Evolutionary conservation across 1,140 invertebrate species (phyloP).

Genomic region (Philaenus spumarius): DNA sequence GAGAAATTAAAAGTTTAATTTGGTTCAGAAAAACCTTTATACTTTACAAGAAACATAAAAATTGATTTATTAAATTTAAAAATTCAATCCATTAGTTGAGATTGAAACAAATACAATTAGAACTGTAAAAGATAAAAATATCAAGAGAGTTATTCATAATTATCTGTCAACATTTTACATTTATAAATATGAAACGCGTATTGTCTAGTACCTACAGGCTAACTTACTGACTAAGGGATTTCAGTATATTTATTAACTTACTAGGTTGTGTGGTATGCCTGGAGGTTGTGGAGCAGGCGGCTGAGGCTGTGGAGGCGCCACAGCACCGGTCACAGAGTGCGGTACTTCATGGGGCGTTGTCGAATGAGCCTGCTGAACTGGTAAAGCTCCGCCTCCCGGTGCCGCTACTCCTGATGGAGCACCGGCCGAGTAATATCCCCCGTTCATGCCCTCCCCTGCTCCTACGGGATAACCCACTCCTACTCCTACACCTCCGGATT

Average conservation of each 20-base stretch:
- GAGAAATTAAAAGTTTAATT: too few relatives aligned
- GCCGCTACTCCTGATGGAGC: constrained; percentile 38
- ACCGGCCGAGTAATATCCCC: constrained; percentile 53
- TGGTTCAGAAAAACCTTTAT: too few relatives aligned
- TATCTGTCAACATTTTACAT: too few relatives aligned
- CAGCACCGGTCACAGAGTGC: constrained; percentile 48
- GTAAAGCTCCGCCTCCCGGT: constrained; percentile 46
- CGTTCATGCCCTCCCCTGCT: constrained; percentile 54
- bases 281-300: constrained; percentile 42
- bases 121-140: too few relatives aligned
- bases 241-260: constrained; percentile 4
- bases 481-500: constrained; percentile 34
- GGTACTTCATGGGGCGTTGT: constrained; percentile 63
- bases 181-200: too few relatives aligned
- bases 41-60: too few relatives aligned
- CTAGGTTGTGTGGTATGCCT: constrained; percentile 32
- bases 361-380: constrained; percentile 66
- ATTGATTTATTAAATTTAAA: too few relatives aligned
- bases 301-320: constrained; percentile 31
- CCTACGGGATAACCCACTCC: constrained; percentile 24
- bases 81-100: too few relatives aligned
- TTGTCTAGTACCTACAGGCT: too few relatives aligned
- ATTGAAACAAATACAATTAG: too few relatives aligned
- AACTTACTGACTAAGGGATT: too few relatives aligned
- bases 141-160: too few relatives aligned